These are phyloP conservation scores for Sebastiscus tertius DNA, from an alignment of 2,797 vertebrate species.

Conservation along the genomic window DNA sequence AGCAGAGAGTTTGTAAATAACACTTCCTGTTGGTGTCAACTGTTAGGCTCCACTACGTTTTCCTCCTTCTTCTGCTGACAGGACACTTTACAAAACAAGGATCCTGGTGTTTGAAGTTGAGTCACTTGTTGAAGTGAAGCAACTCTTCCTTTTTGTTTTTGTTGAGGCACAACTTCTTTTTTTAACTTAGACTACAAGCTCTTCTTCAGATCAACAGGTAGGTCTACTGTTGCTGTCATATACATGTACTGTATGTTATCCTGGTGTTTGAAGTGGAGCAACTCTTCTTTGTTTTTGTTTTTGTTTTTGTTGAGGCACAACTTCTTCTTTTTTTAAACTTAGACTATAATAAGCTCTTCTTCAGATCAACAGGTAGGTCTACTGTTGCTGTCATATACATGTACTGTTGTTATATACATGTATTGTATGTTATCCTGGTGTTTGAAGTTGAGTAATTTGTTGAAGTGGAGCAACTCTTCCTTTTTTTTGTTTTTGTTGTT, in stretches of 20 bases:
- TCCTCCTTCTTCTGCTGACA: conserved; percentile 38
- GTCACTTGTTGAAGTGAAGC: conserved; percentile 13
- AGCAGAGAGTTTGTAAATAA: conserved; percentile 60
- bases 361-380: conserved; percentile 68
- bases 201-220: conserved; percentile 54
- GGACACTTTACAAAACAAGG: conserved; percentile 1
- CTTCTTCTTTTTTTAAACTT: conserved; percentile 4
- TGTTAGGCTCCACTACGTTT: conserved; percentile 30
- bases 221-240: background rate
- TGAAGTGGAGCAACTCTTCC: conserved; percentile 32
- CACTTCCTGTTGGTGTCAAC: conserved; percentile 23
- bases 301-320: background rate
- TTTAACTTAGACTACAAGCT: background rate
- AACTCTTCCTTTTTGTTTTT: conserved; percentile 8
- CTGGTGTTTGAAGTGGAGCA: conserved; percentile 26
- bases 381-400: background rate
- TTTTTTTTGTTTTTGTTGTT: too few species aligned
- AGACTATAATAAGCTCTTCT: background rate
- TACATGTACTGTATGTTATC: too few species aligned
- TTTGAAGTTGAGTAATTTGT: too few species aligned
- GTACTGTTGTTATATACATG: background rate
- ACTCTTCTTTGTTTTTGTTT: conserved; percentile 6
- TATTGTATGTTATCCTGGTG: too few species aligned
- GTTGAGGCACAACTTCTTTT: background rate
- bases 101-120: conserved; percentile 25